Base-by-base conservation (phyloP, 2,797 vertebrate species). In the Tarsius wallacei region DNA sequence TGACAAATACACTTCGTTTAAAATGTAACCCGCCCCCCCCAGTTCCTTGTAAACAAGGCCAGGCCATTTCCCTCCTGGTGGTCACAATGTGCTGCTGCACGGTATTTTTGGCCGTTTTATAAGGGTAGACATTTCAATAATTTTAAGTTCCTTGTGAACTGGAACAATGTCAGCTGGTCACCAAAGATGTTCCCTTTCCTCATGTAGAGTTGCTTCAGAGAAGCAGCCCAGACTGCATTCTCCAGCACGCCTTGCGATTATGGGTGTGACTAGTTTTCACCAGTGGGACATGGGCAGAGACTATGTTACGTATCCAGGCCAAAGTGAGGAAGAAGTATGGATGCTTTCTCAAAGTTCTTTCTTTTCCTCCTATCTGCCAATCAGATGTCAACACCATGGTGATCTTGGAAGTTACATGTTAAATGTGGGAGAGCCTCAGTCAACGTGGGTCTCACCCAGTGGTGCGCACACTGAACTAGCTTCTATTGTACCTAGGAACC, bases 161-260 rank as follows among this genome's bases (percentile, higher is more conserved):
- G 28, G 66, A 86, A 87, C 12, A 66, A 84, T 15, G 49, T 90
- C 77, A 90, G 76, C 84, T 74, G 24, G 81, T 96, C 90, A 70
- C 53, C 64, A 47, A 12, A 87, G 74, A 77, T 9, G 31, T 64
- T n/a, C 24, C 26, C 76, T 42, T 61, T 90, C 71, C 76, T 2
- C 14, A 53, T n/a, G 15, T 31, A 91, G 61, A 47, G 55, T 26
- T 85, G 64, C 74, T 91, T 74, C 36, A 87, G 81, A 74, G 93
- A 93, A 95, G 76, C 87, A 94, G 64, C 59, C 68, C 33, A 87
- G 64, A 63, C 80, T 74, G 68, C 61, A 76, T 93, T 87, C 95
- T 92, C 94, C 53, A 89, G 47, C 26, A 57, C 53, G 26, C 12
- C 68, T 90, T 68, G 61, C 81, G 87, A 77, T 80, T 91, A 95